phyloP scores from a whole-genome alignment of 2,113 vertebrate genomes.

The Apeltes quadracus region DNA sequence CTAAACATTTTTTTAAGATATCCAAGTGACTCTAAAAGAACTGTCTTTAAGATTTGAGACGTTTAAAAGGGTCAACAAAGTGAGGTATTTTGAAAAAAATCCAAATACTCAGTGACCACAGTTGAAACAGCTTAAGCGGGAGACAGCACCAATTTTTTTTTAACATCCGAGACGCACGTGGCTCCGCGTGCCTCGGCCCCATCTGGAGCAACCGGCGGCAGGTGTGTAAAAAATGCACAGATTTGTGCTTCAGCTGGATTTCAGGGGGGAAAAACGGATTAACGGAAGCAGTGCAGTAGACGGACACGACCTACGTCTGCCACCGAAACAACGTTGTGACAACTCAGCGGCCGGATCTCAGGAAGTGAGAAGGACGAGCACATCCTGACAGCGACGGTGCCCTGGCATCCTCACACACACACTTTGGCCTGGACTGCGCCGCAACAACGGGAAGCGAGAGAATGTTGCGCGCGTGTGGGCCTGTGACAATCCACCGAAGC shows the following conservation, averaged over 20 bases:
- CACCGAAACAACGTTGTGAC: conserved; percentile 40
- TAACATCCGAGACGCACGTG: conserved; percentile 10
- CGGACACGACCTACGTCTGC: conserved; percentile 30
- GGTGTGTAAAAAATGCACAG: conserved; percentile 36
- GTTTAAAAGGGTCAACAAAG: background rate
- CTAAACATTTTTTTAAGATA: too few relatives aligned
- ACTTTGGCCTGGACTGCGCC: background rate
- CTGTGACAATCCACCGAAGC: conserved; percentile 5
- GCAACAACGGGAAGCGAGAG: conserved; percentile 13
- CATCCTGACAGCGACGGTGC: conserved; percentile 19
- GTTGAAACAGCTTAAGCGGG: conserved; percentile 3
- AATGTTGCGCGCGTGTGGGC: conserved; percentile 1
- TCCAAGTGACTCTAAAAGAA: background rate
- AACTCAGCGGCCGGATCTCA: conserved; percentile 30
- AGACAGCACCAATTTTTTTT: background rate
- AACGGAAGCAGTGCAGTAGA: conserved; percentile 33
- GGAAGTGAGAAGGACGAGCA: background rate
- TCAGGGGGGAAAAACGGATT: conserved; percentile 33
- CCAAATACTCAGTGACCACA: conserved; percentile 1
- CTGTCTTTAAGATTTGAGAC: background rate
- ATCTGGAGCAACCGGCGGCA: conserved; percentile 43
- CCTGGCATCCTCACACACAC: conserved; percentile 41
- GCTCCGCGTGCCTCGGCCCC: conserved; percentile 21
- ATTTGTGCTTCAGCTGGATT: conserved; percentile 30
- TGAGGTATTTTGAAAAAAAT: too few relatives aligned